Evolutionary conservation across 2,888 invertebrate genomes (phyloP).

Genomic region (Pollenia griseotomentosa): DNA sequence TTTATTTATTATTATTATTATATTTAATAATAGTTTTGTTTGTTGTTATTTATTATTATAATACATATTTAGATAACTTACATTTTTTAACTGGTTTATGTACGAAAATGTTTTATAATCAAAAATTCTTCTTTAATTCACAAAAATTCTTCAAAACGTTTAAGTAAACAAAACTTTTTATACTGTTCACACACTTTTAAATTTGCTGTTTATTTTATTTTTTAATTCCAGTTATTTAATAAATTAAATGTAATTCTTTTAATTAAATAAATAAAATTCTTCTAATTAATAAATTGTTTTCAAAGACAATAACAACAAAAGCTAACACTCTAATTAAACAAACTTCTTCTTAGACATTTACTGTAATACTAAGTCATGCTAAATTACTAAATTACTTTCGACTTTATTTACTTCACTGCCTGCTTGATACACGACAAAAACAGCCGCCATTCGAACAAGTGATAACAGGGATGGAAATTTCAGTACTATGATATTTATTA

Average conservation of each 20-base stretch:
- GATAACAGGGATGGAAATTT: constrained; percentile 35
- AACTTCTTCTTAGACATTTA: constrained; percentile 42
- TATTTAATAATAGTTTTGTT: background rate
- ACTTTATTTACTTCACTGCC: constrained; percentile 12
- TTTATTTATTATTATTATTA: constrained; percentile 11
- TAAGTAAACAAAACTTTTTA: background rate
- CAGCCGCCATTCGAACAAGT: constrained; percentile 39
- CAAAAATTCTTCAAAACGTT: background rate
- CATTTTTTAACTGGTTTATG: constrained; percentile 11
- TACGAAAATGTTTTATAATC: background rate
- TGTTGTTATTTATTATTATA: background rate
- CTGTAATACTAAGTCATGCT: constrained; percentile 42
- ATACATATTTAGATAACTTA: constrained; percentile 39
- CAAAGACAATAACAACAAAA: background rate
- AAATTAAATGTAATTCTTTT: no score
- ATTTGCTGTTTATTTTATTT: background rate
- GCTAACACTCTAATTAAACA: background rate
- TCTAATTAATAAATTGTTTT: background rate
- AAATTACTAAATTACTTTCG: constrained; percentile 37
- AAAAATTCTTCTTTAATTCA: background rate
- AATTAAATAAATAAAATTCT: background rate
- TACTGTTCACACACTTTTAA: background rate
- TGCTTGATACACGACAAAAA: background rate
- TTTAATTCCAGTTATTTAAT: background rate
- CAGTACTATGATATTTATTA: background rate